Evolutionary conservation across 2,888 invertebrate species (phyloP).

Genomic region (Thecocarcelia acutangulata): DNA sequence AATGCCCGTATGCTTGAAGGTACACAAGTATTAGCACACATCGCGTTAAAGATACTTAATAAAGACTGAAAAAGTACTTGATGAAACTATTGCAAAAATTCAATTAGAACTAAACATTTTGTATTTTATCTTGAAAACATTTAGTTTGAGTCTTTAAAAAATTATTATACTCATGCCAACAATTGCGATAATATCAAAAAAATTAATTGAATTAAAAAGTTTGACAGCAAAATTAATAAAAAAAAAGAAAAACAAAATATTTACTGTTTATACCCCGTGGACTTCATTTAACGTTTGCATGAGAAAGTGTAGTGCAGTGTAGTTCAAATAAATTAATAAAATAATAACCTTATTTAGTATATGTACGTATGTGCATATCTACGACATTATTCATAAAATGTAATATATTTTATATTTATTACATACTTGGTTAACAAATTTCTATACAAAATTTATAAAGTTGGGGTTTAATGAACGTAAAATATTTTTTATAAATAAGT

Average conservation of each 20-base stretch:
- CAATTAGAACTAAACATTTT: background rate
- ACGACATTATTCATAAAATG: too few species aligned
- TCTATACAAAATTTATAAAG: too few species aligned
- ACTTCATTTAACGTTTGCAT: background rate
- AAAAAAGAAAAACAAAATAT: background rate
- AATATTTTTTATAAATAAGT: too few species aligned
- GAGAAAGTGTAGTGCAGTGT: too few species aligned
- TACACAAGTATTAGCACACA: slow-evolving; percentile 64
- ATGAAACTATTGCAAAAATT: background rate
- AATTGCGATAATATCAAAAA: slow-evolving; percentile 43
- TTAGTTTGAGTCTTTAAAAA: background rate
- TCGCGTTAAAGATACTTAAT: slow-evolving; percentile 62
- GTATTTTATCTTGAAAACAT: background rate
- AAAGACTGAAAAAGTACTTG: slow-evolving; percentile 8
- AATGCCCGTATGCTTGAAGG: slow-evolving; percentile 53
- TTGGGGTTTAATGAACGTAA: too few species aligned
- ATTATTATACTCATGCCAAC: background rate
- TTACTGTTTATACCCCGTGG: background rate
- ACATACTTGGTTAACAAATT: too few species aligned
- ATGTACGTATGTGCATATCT: too few species aligned
- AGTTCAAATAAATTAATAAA: too few species aligned
- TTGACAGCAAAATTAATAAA: background rate
- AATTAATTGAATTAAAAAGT: slow-evolving; percentile 59
- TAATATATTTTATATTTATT: too few species aligned
- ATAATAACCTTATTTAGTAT: too few species aligned